These are phyloP conservation scores for Agrotis segetum DNA, from an alignment of 2,888 invertebrate species.

Conservation along the genomic window DNA sequence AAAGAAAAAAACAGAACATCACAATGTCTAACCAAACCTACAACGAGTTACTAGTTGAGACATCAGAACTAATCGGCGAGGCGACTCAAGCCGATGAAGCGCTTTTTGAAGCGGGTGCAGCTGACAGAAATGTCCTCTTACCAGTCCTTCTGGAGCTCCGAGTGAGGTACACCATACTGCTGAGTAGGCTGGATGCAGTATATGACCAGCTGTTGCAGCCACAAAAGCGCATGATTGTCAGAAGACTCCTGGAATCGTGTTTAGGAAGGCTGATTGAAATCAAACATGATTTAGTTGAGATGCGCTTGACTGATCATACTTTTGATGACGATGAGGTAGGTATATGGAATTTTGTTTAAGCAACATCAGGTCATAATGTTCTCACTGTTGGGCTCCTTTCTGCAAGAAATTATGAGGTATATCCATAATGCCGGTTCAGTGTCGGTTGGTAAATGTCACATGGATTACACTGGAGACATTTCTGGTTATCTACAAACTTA, in stretches of 20 bases:
- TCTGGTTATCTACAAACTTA: too few relatives aligned
- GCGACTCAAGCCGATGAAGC: constrained; percentile 92
- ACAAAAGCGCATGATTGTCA: constrained; percentile 96
- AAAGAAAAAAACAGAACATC: background rate
- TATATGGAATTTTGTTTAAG: background rate
- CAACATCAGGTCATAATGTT: too few relatives aligned
- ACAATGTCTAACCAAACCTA: constrained; percentile 95
- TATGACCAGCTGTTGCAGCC: constrained; percentile 98
- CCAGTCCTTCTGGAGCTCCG: constrained; percentile 93
- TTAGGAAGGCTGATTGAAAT: constrained; percentile 96
- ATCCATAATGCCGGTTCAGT: too few relatives aligned
- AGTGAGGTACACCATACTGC: constrained; percentile 94
- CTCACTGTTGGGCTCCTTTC: too few relatives aligned
- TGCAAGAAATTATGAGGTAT: too few relatives aligned
- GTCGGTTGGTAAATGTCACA: too few relatives aligned
- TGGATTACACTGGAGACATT: too few relatives aligned
- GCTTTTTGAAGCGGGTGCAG: constrained; percentile 91
- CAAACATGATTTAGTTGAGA: constrained; percentile 96
- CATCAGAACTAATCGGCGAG: constrained; percentile 89
- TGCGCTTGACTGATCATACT: constrained; percentile 96
- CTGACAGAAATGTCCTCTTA: constrained; percentile 92
- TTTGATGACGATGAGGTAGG: constrained; percentile 94
- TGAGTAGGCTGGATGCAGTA: constrained; percentile 94
- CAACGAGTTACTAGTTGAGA: constrained; percentile 92
- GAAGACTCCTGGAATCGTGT: constrained; percentile 93